Evolutionary conservation across 2,797 vertebrate species (phyloP), one percentile per base, ranked within the genome.

Genomic region (Enteromius paludinosus): DNA sequence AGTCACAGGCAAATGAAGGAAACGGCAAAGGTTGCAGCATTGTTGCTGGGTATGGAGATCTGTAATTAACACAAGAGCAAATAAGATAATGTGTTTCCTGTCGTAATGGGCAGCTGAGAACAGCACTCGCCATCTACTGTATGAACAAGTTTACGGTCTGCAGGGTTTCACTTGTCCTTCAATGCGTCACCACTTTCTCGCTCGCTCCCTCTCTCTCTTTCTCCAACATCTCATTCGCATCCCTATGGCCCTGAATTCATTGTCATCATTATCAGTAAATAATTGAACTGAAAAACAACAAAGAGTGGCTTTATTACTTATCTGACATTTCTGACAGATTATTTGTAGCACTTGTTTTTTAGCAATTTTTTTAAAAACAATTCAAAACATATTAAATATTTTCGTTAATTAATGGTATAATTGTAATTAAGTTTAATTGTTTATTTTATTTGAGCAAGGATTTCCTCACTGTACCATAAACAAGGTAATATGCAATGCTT

Each of bases 1-100:
- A 82, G 77, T 72, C 49, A 66, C 56, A 72, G 54, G 43, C 30
- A 83, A 79, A 84, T 76, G 71, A 71, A 79, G 65, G 25, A 61
- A 28, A 82, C 15, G n/a, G 49, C 23, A 83, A 72, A 45, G 33
- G 76, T 78, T 65, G 74, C 75, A 70, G 71, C 45, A 30, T 66
- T 38, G 0, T 56, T 80, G 66, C 18, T 25, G 9, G 1, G 14
- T 71, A 25, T 61, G 49, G 47, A 77, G 77, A 25, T 59, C 71
- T 84, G 81, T 74, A 83, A 82, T 83, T 30, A 49, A n/a, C 47
- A 49, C n/a, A 64, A 38, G 25, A 12, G 41, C 17, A 61, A 75
- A 41, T 23, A 71, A 75, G 72, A 33, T 64, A 38, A 78, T 20
- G 45, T 52, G 52, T 66, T 17, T 54, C 56, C 41, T 65, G 49